phyloP scores from a whole-genome alignment of 2,113 vertebrate species.

The Craseonycteris thonglongyai region DNA sequence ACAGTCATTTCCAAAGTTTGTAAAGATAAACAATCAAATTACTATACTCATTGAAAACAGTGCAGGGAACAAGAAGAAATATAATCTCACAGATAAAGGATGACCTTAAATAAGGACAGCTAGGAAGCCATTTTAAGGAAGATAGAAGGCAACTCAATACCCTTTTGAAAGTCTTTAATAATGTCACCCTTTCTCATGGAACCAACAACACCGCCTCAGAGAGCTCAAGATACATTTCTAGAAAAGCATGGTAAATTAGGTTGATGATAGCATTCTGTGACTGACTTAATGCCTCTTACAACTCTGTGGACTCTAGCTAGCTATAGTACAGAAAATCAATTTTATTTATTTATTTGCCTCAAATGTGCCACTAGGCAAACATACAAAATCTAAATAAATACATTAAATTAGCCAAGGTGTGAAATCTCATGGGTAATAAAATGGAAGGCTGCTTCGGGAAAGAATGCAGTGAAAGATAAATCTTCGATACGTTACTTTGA shows the following conservation, averaged over 20 bases:
- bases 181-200: not conserved
- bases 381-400: slow-evolving; percentile 8
- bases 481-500: not conserved
- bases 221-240: slow-evolving; percentile 23
- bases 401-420: not conserved
- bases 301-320: not conserved
- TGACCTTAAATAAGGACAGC: slow-evolving; percentile 40
- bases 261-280: not conserved
- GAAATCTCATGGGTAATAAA: slow-evolving; percentile 6
- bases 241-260: not conserved
- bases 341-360: slow-evolving; percentile 28
- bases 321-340: slow-evolving; percentile 14
- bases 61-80: slow-evolving; percentile 19
- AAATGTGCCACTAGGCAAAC: not conserved
- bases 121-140: not conserved
- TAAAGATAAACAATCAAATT: slow-evolving; percentile 43
- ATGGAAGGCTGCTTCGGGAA: not conserved
- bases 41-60: slow-evolving; percentile 36
- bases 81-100: slow-evolving; percentile 46
- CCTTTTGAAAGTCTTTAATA: slow-evolving; percentile 37
- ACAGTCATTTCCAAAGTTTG: not conserved
- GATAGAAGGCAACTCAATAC: not conserved
- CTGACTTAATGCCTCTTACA: not conserved
- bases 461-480: not conserved
- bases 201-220: not conserved